phyloP scores from a whole-genome alignment of 2,113 vertebrate genomes.

The Hypomesus transpacificus region DNA sequence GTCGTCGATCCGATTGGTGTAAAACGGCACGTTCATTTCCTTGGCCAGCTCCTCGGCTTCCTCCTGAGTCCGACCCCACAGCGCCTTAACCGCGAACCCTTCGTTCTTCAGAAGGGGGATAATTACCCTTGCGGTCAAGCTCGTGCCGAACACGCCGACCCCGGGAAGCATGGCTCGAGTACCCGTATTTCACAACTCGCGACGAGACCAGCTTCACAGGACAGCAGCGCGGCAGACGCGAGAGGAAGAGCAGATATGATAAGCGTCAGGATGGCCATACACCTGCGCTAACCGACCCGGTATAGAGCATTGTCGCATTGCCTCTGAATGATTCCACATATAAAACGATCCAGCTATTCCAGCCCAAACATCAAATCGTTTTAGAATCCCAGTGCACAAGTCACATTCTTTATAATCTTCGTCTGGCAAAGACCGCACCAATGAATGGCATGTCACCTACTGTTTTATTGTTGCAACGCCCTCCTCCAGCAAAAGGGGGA shows the following conservation, averaged over 20 bases:
- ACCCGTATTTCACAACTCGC: not conserved
- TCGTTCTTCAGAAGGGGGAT: conserved; percentile 92
- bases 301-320: conserved; percentile 57
- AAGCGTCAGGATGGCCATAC: conserved; percentile 63
- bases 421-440: conserved; percentile 40
- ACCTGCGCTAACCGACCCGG: conserved; percentile 56
- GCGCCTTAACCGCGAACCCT: conserved; percentile 92
- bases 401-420: conserved; percentile 30
- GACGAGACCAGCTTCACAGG: conserved; percentile 13
- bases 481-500: conserved; percentile 23
- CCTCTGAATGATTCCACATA: conserved; percentile 35
- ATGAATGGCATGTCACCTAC: conserved; percentile 66
- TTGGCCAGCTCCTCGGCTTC: conserved; percentile 97
- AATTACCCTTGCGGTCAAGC: conserved; percentile 92
- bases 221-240: conserved; percentile 24
- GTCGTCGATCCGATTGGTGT: conserved; percentile 96
- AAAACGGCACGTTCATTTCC: conserved; percentile 96
- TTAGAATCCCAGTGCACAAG: not conserved
- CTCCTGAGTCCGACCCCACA: conserved; percentile 95
- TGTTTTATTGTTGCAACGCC: conserved; percentile 55
- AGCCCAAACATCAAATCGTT: not conserved
- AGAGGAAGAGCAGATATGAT: conserved; percentile 27
- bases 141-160: conserved; percentile 96
- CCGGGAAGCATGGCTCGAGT: conserved; percentile 90
- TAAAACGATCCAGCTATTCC: not conserved